phyloP scores from a whole-genome alignment of 2,113 vertebrate species.

The Nothobranchius kuhntae region DNA sequence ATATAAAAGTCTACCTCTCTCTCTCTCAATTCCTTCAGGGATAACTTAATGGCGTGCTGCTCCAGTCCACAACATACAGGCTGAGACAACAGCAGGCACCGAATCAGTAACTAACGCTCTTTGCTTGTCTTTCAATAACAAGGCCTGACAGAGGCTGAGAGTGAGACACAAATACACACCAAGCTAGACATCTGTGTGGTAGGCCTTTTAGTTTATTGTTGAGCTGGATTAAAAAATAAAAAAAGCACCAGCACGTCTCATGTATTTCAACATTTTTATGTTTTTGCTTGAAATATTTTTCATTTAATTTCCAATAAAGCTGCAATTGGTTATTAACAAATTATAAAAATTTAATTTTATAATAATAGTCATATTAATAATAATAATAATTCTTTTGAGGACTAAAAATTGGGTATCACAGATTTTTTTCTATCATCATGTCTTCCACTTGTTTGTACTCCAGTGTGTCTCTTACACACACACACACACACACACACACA shows the following conservation, averaged over 20 bases:
- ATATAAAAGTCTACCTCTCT: slow-evolving; percentile 49
- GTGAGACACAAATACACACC: not conserved
- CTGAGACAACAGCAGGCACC: slow-evolving; percentile 35
- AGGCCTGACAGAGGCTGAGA: slow-evolving; percentile 46
- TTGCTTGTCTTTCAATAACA: slow-evolving; percentile 48
- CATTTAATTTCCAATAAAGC: not conserved
- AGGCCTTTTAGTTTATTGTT: not conserved
- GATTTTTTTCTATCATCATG: not conserved
- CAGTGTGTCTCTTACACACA: not conserved
- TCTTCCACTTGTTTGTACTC: slow-evolving; percentile 3
- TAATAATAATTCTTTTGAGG: too few species aligned
- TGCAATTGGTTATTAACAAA: not conserved
- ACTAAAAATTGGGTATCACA: too few species aligned
- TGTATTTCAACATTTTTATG: not conserved
- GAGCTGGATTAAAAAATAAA: not conserved
- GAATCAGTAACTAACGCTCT: slow-evolving; percentile 42
- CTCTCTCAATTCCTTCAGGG: slow-evolving; percentile 21
- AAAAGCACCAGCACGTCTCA: slow-evolving; percentile 6
- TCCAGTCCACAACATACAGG: slow-evolving; percentile 37
- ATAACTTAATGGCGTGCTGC: slow-evolving; percentile 53
- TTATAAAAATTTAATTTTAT: too few species aligned
- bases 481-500: too few species aligned
- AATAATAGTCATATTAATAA: too few species aligned
- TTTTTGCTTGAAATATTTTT: not conserved
- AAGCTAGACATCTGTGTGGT: not conserved